phyloP scores from a whole-genome alignment of 2,888 invertebrate genomes.

The Amblyjoppa proteus region DNA sequence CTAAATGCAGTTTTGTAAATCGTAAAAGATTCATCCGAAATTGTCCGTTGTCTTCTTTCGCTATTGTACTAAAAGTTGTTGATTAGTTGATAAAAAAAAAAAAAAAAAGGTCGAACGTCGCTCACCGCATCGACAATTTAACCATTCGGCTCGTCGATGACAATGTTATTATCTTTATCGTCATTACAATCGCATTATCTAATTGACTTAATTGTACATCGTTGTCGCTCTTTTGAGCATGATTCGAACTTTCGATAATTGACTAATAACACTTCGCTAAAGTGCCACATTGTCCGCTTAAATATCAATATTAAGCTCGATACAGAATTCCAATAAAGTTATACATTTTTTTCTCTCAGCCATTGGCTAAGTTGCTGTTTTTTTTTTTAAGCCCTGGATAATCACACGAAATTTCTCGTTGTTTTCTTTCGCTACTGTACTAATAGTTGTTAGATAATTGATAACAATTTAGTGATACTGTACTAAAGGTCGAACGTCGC shows the following conservation, averaged over 20 bases:
- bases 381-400: not conserved
- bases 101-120: slow-evolving; percentile 70
- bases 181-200: not conserved
- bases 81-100: too few relatives aligned
- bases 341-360: not conserved
- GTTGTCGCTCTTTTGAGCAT: not conserved
- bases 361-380: not conserved
- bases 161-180: too few relatives aligned
- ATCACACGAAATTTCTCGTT: not conserved
- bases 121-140: slow-evolving; percentile 57
- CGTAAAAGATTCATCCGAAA: not conserved
- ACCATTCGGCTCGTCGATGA: slow-evolving; percentile 50
- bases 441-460: not conserved
- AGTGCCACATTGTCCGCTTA: not conserved
- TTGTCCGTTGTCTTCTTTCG: too few relatives aligned
- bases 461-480: too few relatives aligned
- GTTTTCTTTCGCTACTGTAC: not conserved
- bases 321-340: not conserved
- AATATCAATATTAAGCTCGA: not conserved
- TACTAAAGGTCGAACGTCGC: too few relatives aligned
- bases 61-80: too few relatives aligned
- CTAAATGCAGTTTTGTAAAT: not conserved
- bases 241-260: not conserved
- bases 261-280: not conserved
- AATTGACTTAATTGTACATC: not conserved